phyloP scores from a whole-genome alignment of 2,888 invertebrate genomes.

The Clivina fossor region DNA sequence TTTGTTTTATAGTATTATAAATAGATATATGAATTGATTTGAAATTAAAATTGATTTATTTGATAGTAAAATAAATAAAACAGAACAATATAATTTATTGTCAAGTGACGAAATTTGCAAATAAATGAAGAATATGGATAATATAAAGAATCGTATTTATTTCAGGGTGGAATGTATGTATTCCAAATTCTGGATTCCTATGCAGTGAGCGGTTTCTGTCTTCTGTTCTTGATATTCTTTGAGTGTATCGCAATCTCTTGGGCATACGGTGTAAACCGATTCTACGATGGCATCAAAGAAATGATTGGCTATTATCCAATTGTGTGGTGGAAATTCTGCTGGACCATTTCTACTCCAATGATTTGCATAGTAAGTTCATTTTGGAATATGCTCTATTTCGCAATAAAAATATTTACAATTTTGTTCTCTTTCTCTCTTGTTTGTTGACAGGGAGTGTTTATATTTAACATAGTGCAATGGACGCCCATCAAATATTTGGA shows the following conservation, averaged over 20 bases:
- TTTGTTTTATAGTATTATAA: no score
- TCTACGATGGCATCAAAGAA: conserved; percentile 95
- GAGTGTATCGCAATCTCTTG: conserved; percentile 98
- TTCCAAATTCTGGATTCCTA: conserved; percentile 99
- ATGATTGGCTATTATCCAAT: conserved; percentile 99
- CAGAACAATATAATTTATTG: no score
- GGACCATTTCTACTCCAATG: conserved; percentile 90
- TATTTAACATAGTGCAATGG: conserved; percentile 93
- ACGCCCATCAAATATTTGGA: conserved; percentile 91
- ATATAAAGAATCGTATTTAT: no score
- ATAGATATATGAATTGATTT: no score
- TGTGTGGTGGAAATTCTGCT: conserved; percentile 98
- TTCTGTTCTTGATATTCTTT: conserved; percentile 96
- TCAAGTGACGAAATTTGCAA: no score
- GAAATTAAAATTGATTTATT: no score
- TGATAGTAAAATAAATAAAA: no score
- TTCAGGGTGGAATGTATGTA: conserved; percentile 97
- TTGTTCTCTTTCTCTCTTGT: no score
- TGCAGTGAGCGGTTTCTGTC: conserved; percentile 95
- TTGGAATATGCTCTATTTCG: no score
- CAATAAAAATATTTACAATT: no score
- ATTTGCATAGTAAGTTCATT: conserved; percentile 83
- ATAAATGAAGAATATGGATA: no score
- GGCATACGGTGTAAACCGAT: conserved; percentile 94
- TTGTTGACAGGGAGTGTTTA: conserved; percentile 95